These are phyloP conservation scores for Druon quercuslanigerum DNA, from an alignment of 1,140 invertebrate species.

Conservation along the genomic window DNA sequence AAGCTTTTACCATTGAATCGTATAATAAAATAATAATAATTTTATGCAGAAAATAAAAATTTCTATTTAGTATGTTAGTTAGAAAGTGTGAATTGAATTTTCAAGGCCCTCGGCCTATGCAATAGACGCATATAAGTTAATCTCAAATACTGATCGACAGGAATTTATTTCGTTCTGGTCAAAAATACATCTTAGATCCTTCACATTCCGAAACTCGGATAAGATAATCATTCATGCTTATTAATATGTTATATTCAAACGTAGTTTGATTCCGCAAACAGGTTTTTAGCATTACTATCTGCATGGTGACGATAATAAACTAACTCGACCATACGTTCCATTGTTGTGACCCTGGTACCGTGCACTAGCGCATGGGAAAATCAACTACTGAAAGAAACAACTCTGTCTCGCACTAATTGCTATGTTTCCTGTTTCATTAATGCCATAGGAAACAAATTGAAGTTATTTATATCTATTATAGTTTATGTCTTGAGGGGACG, in stretches of 20 bases:
- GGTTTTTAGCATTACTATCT: conserved; percentile 24
- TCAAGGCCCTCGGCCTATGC: not conserved
- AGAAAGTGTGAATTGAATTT: not conserved
- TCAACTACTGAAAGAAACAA: conserved; percentile 24
- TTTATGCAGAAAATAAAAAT: too few species aligned
- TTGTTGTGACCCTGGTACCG: conserved; percentile 30
- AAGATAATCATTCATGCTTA: conserved; percentile 22
- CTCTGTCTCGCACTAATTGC: conserved; percentile 27
- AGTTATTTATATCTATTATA: not conserved
- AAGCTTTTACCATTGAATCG: too few species aligned
- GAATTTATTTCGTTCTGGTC: conserved; percentile 7
- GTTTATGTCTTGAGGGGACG: not conserved
- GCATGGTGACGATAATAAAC: conserved; percentile 18
- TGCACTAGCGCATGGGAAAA: conserved; percentile 27
- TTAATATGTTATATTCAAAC: conserved; percentile 16
- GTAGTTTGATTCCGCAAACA: conserved; percentile 10
- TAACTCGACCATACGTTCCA: conserved; percentile 28
- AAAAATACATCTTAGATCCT: conserved; percentile 4
- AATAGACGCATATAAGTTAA: not conserved
- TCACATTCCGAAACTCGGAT: conserved; percentile 23
- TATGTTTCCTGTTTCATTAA: conserved; percentile 30
- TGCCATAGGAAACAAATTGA: conserved; percentile 4
- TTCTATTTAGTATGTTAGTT: too few species aligned
- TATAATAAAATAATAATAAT: too few species aligned
- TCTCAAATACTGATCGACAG: conserved; percentile 12